Conservation (phyloP, 2,113 vertebrate species). For the Pelecanoides urinatrix region DNA sequence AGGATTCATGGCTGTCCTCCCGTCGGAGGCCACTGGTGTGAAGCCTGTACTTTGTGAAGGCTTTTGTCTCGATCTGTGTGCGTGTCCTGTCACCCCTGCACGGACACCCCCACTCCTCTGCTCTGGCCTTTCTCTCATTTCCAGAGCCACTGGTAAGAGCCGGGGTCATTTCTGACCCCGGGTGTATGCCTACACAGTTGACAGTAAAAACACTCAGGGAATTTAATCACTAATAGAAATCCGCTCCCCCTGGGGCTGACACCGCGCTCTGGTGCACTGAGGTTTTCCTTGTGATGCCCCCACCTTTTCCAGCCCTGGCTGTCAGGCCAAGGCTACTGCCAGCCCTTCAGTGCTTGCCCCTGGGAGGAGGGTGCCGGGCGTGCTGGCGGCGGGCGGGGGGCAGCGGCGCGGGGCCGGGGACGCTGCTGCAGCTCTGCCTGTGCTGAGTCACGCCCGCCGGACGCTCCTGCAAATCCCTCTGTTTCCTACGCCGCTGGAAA, state of each 20-base stretch:
- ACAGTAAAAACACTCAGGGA: background rate
- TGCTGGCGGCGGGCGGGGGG: background rate
- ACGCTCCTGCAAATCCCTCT: background rate
- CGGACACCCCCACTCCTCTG: fast-evolving
- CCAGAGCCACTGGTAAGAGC: background rate
- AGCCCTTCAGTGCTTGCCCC: background rate
- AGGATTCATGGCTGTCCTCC: background rate
- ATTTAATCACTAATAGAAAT: background rate
- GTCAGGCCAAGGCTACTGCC: background rate
- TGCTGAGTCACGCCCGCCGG: constrained; percentile 6
- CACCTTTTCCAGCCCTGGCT: background rate
- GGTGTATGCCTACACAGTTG: background rate
- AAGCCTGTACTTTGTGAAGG: background rate
- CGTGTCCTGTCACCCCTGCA: background rate
- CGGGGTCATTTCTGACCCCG: background rate
- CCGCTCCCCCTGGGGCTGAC: background rate
- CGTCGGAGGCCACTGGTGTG: fast-evolving
- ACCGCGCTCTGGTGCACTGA: background rate
- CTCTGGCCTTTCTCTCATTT: background rate
- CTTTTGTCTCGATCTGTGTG: background rate
- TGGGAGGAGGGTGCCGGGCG: background rate
- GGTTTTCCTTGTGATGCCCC: background rate
- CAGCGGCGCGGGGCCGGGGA: background rate
- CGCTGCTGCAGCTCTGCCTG: background rate
- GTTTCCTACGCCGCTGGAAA: background rate